Evolutionary conservation across 92 coral and sea anemone species (phyloP), one percentile per base, ranked within the genome.

Genomic region (Bergia puertoricense): DNA sequence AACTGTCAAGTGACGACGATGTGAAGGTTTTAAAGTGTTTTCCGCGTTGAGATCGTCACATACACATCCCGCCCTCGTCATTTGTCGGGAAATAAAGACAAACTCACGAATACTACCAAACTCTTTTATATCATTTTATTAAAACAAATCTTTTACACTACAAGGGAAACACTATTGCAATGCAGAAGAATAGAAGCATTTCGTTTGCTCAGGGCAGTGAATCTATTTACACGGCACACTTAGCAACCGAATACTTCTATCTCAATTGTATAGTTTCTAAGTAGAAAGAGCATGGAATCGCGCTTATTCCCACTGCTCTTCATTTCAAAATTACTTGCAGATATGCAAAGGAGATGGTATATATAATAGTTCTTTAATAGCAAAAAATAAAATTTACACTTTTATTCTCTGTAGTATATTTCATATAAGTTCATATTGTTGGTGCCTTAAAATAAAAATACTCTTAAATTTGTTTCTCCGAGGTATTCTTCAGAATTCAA

Each of bases 371-470:
- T 90, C 91, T 95, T 95, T 95, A 94, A 95, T 95, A 95, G 98
- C 98, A 95, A 95, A 95, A 95, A 95, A 95, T 95, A 95, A 95
- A 95, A 95, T 95, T 91, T 95, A 95, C 98, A 95, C 94, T 93
- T 54, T 93, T 91, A 91, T 48, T 91, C 88, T 91, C 88, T 95
- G 94, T 94, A 92, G 94, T 91, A 93, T 91, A 77, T 88, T 90
- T 83, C 94, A 91, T 95, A 95, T 95, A 91, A 95, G 91, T 83
- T 93, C 92, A 93, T 93, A 93, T 91, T 89, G 92, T 84, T n/a
- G 81, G 98, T 95, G 98, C 98, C 93, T 93, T 93, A 95, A 95
- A 95, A 95, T 95, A 95, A 95, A 95, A 95, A 95, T 95, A 95
- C 96, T 95, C 92, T 92, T 90, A 95, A 95, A 91, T 91, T 94